Evolutionary conservation across 1,140 invertebrate species (phyloP).

Genomic region (Caerostris darwini): DNA sequence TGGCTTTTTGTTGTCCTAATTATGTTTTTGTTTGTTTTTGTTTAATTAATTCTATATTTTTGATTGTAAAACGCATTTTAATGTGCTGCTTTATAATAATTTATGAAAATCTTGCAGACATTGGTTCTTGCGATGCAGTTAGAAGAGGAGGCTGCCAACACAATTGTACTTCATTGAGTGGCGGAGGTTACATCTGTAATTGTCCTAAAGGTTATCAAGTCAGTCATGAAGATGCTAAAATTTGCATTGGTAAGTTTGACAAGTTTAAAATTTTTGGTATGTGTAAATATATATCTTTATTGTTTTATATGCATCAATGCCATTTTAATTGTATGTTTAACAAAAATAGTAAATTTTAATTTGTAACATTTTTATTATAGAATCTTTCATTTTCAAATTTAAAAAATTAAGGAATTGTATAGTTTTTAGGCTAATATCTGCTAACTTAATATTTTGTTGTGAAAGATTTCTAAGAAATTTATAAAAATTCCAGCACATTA

Average conservation of each 20-base stretch:
- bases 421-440: too few species aligned
- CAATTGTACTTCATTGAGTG: slow-evolving; percentile 92
- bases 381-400: neutral
- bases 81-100: too few species aligned
- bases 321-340: too few species aligned
- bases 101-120: slow-evolving; percentile 82
- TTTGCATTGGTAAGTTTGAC: slow-evolving; percentile 83
- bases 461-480: too few species aligned
- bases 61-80: too few species aligned
- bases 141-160: slow-evolving; percentile 96
- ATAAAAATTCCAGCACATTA: too few species aligned
- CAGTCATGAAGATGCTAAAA: slow-evolving; percentile 83
- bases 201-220: slow-evolving; percentile 94
- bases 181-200: slow-evolving; percentile 91
- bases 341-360: neutral
- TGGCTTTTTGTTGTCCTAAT: too few species aligned
- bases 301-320: neutral
- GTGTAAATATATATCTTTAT: neutral
- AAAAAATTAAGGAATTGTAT: neutral
- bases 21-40: too few species aligned
- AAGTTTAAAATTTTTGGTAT: neutral
- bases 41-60: too few species aligned
- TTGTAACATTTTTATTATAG: neutral
- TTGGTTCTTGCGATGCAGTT: slow-evolving; percentile 87
- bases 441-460: too few species aligned